phyloP scores from a whole-genome alignment of 2,888 invertebrate genomes.

The Lasioglossum villosulum region DNA sequence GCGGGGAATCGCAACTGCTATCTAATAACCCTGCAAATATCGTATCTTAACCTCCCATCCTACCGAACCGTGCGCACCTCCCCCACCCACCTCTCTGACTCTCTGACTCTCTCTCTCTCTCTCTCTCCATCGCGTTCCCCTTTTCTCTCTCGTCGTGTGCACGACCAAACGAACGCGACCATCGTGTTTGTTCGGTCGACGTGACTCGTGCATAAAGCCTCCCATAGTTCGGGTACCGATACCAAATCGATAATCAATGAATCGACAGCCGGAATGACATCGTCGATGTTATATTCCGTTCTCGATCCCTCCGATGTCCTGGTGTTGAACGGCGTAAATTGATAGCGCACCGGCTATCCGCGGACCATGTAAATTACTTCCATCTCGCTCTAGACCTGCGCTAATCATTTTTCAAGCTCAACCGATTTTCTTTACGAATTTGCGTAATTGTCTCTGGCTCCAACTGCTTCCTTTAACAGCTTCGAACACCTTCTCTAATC shows the following conservation, averaged over 20 bases:
- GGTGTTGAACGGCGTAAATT: slow-evolving; percentile 34
- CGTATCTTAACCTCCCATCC: slow-evolving; percentile 71
- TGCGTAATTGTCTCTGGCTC: neutral
- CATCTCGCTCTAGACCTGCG: slow-evolving; percentile 10
- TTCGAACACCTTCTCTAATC: neutral
- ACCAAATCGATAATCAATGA: slow-evolving; percentile 70
- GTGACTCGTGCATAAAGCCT: slow-evolving; percentile 67
- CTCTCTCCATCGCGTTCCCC: neutral
- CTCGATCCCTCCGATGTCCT: slow-evolving; percentile 39
- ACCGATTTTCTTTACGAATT: neutral
- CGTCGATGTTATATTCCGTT: slow-evolving; percentile 51
- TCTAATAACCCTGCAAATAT: slow-evolving; percentile 82
- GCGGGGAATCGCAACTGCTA: slow-evolving; percentile 77
- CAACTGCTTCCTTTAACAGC: neutral
- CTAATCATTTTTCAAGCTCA: neutral
- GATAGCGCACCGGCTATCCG: slow-evolving; percentile 21
- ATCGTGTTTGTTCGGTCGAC: slow-evolving; percentile 68
- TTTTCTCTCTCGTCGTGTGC: slow-evolving; percentile 17
- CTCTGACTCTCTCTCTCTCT: slow-evolving; percentile 13
- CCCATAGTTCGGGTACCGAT: slow-evolving; percentile 49
- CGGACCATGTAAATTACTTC: slow-evolving; percentile 33
- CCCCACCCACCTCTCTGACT: neutral
- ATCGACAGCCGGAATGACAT: slow-evolving; percentile 59
- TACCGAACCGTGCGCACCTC: slow-evolving; percentile 14
- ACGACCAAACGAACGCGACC: slow-evolving; percentile 63